Conservation (phyloP, 1,140 invertebrate genomes). For the Brevipalpus yothersi region DNA sequence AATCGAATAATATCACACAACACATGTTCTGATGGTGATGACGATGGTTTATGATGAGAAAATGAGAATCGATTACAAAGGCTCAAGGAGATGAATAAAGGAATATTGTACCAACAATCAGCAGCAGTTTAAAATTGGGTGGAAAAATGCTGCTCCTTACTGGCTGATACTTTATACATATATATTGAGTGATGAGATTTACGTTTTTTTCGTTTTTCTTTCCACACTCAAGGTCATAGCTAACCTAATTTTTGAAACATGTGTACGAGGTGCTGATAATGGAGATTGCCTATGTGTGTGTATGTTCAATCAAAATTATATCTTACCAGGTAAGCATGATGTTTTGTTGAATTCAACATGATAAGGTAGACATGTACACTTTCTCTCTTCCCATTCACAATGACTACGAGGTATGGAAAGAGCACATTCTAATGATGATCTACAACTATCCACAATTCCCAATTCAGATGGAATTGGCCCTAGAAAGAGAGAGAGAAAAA, state of each 20-base stretch:
- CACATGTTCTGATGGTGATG: not conserved
- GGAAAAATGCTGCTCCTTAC: too few relatives aligned
- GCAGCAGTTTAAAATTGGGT: too few relatives aligned
- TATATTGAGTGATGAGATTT: not conserved
- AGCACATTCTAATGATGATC: conserved; percentile 10
- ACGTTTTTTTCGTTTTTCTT: not conserved
- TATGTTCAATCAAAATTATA: not conserved
- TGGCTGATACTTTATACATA: not conserved
- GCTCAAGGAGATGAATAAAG: too few relatives aligned
- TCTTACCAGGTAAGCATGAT: conserved; percentile 12
- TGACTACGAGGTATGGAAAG: conserved; percentile 8
- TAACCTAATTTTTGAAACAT: not conserved
- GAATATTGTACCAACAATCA: too few relatives aligned
- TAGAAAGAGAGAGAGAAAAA: not conserved
- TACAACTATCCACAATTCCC: not conserved
- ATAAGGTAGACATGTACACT: conserved; percentile 13
- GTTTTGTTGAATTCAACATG: conserved; percentile 11
- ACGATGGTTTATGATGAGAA: not conserved
- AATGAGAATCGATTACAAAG: too few relatives aligned
- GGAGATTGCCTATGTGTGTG: not conserved
- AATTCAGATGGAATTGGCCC: not conserved
- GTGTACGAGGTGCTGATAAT: not conserved
- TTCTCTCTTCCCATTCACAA: conserved; percentile 10
- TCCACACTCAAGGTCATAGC: not conserved
- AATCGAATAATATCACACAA: not conserved